Conservation (phyloP, 2,113 vertebrate genomes). For the Carettochelys insculpta region DNA sequence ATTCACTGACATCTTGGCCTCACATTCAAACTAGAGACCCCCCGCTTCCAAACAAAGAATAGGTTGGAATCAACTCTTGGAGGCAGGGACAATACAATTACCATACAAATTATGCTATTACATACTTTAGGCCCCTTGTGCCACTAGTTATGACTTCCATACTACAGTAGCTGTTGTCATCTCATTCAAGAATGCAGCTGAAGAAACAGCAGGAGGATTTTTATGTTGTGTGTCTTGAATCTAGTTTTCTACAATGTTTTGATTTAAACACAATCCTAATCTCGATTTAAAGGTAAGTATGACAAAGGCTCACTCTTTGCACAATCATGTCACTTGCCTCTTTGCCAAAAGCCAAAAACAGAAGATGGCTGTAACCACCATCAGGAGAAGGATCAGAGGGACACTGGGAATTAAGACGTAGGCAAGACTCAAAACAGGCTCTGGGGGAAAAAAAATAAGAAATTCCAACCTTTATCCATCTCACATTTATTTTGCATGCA, state of each 20-base stretch:
- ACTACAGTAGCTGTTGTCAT: not conserved
- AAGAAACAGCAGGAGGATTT: not conserved
- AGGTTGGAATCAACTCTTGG: not conserved
- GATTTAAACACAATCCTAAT: not conserved
- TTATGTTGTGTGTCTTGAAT: not conserved
- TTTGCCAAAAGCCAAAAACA: conserved; percentile 81
- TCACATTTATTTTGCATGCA: not conserved
- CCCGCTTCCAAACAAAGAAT: not conserved
- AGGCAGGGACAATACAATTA: not conserved
- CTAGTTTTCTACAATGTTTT: not conserved
- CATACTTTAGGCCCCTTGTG: not conserved
- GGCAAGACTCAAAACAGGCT: conserved; percentile 73
- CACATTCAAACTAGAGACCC: not conserved
- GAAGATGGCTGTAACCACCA: conserved; percentile 75
- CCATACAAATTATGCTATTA: not conserved
- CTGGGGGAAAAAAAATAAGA: conserved; percentile 59
- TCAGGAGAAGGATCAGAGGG: conserved; percentile 82
- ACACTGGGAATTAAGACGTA: conserved; percentile 86
- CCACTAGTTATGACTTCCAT: too few relatives aligned
- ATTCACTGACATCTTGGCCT: not conserved
- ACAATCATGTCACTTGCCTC: conserved; percentile 77
- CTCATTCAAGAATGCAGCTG: not conserved
- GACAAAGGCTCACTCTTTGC: not conserved
- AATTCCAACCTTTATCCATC: not conserved
- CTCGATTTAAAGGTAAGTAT: not conserved